These are phyloP conservation scores for Loxodonta africana DNA, from an alignment of 2,113 vertebrate species.

Conservation along the genomic window DNA sequence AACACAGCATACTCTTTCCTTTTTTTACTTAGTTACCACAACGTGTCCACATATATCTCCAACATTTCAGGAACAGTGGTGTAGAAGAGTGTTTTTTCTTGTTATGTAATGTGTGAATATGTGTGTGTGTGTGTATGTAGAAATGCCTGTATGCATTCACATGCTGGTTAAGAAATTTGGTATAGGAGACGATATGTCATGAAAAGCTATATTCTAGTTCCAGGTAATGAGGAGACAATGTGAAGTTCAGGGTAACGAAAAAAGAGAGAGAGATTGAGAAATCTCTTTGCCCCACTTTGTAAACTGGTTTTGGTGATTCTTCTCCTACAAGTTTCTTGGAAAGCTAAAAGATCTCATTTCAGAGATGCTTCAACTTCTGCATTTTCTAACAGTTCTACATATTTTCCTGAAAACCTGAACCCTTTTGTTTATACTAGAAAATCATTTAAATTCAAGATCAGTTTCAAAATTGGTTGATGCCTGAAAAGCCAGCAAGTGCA, in stretches of 20 bases:
- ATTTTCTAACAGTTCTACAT: slow-evolving; percentile 17
- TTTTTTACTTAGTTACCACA: not conserved
- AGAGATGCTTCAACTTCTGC: not conserved
- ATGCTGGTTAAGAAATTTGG: not conserved
- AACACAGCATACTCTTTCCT: not conserved
- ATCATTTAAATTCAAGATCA: not conserved
- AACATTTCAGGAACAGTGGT: not conserved
- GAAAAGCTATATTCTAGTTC: not conserved
- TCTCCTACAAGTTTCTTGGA: not conserved
- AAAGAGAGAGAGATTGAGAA: not conserved
- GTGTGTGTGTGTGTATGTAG: no score
- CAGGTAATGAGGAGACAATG: not conserved
- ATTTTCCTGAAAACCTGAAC: not conserved
- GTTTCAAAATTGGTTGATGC: slow-evolving; percentile 29
- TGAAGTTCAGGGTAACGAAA: not conserved
- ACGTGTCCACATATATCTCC: not conserved
- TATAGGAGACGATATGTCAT: not conserved
- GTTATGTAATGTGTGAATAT: not conserved
- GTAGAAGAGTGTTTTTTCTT: not conserved
- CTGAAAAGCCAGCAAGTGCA: not conserved
- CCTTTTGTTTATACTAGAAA: not conserved
- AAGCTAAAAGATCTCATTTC: not conserved
- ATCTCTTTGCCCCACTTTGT: not conserved
- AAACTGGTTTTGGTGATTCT: not conserved
- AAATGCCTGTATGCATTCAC: not conserved